Conservation (phyloP, 30 jellyfish, hydroid and myxozoan genomes). For the Hydractinia symbiolongicarpus region DNA sequence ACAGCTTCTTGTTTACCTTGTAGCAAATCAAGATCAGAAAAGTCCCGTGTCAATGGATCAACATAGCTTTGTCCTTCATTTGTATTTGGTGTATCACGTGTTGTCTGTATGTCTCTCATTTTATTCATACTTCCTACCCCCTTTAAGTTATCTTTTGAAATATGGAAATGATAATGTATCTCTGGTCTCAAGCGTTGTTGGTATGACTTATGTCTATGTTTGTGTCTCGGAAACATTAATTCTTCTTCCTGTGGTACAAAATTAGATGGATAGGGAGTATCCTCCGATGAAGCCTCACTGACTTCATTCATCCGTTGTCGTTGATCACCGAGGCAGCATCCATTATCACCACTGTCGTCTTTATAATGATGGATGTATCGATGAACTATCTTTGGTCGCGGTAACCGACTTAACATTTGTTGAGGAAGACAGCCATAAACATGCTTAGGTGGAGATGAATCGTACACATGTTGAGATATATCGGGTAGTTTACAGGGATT, state of each 20-base stretch:
- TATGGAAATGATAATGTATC: conserved; percentile 12
- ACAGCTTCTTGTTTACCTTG: conserved; percentile 3
- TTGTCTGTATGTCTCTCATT: neutral
- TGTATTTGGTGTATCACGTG: neutral
- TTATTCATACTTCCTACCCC: neutral
- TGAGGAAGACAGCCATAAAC: conserved; percentile 6
- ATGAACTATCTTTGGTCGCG: neutral
- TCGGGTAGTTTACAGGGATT: neutral
- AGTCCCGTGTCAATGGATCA: neutral
- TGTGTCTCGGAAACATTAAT: neutral
- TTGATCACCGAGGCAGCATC: neutral
- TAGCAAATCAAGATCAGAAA: neutral
- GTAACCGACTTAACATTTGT: neutral
- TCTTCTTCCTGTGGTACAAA: neutral
- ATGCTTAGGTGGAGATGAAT: conserved; percentile 15
- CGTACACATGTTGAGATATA: neutral
- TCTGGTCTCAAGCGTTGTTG: neutral
- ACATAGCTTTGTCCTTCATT: neutral
- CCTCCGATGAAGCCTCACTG: neutral
- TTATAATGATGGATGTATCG: conserved; percentile 8
- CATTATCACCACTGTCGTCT: neutral
- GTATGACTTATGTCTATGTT: neutral
- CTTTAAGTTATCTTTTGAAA: conserved; percentile 11
- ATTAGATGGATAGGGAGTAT: neutral
- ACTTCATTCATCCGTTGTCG: neutral